These are phyloP conservation scores for Amphipoea lucens DNA, from an alignment of 2,888 invertebrate species.

Conservation along the genomic window DNA sequence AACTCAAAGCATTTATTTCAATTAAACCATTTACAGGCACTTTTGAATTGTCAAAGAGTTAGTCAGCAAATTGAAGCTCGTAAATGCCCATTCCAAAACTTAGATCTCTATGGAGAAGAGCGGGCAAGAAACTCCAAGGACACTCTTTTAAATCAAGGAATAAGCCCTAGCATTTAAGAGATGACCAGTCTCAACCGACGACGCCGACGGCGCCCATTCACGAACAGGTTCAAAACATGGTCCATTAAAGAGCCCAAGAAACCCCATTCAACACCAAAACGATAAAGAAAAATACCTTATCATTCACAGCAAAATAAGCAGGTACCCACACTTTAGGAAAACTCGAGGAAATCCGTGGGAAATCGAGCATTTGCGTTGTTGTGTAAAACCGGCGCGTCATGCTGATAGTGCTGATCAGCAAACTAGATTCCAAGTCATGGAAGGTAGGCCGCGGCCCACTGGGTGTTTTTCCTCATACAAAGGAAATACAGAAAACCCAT, in stretches of 20 bases:
- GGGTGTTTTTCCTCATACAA: neutral
- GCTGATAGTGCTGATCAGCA: conserved; percentile 48
- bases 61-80: neutral
- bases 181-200: neutral
- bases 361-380: conserved; percentile 45
- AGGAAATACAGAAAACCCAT: conserved; percentile 1
- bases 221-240: neutral
- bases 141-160: neutral
- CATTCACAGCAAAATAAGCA: conserved; percentile 33
- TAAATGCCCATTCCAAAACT: neutral
- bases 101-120: neutral
- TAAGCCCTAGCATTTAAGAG: neutral
- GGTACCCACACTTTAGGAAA: conserved; percentile 10
- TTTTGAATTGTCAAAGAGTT: neutral
- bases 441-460: conserved; percentile 12
- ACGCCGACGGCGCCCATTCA: neutral
- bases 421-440: conserved; percentile 41
- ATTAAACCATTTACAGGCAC: neutral
- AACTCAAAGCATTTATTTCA: neutral
- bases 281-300: conserved; percentile 22
- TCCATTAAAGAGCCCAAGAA: neutral
- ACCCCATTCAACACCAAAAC: neutral
- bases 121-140: neutral
- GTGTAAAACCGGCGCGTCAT: conserved; percentile 24
- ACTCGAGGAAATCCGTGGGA: conserved; percentile 52